phyloP scores from a whole-genome alignment of 2,113 vertebrate genomes.

The Poeciliopsis prolifica region DNA sequence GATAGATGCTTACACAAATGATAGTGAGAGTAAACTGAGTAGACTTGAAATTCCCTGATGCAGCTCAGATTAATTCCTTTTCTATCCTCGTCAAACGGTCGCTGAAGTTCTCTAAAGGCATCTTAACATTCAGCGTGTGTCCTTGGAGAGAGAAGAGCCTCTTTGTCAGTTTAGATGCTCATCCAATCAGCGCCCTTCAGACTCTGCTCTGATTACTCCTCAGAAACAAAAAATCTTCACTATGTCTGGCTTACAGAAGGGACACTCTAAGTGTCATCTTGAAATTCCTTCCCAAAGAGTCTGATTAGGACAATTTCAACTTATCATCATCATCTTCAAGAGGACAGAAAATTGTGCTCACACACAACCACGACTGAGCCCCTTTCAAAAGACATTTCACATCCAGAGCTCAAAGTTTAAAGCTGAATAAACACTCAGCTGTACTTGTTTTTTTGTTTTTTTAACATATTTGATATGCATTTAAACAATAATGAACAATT shows the following conservation, averaged over 20 bases:
- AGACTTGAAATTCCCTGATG: conserved; percentile 5
- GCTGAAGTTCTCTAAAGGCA: not conserved
- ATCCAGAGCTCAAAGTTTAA: not conserved
- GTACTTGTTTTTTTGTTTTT: not conserved
- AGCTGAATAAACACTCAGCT: too few species aligned
- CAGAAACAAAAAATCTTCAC: conserved; percentile 16
- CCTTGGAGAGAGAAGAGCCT: conserved; percentile 18
- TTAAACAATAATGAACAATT: not conserved
- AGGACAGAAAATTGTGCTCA: not conserved
- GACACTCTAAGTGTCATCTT: not conserved
- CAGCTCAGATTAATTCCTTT: not conserved
- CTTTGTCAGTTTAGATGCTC: conserved; percentile 5
- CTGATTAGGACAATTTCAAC: conserved; percentile 39
- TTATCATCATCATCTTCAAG: conserved; percentile 16
- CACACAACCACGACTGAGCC: not conserved
- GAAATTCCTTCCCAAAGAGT: conserved; percentile 22
- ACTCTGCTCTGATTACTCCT: conserved; percentile 38
- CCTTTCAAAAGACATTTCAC: not conserved
- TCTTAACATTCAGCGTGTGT: conserved; percentile 22
- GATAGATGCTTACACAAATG: not conserved
- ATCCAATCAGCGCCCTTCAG: conserved; percentile 41
- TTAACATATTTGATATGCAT: not conserved
- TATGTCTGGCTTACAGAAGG: conserved; percentile 9
- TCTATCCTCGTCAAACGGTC: not conserved
- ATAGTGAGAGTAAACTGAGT: not conserved